A percentile compares a stretch with the other conserved stretches of the same genome.
phyloP scores from a whole-genome alignment of 2,113 vertebrate genomes.

The Mohoua ochrocephala region DNA sequence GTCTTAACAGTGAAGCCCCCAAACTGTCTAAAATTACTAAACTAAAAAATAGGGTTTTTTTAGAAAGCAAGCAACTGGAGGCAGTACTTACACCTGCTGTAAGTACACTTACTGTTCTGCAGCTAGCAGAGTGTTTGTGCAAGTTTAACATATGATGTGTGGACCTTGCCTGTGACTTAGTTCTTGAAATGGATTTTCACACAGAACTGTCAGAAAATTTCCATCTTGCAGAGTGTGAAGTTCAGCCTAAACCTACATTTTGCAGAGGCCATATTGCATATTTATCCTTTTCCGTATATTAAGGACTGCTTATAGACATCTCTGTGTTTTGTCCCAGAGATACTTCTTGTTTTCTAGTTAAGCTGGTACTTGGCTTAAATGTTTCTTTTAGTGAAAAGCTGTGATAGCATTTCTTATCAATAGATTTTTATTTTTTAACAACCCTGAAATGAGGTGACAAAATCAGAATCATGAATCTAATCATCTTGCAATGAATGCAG shows the following conservation, averaged over 20 bases:
- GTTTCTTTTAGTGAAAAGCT: not conserved
- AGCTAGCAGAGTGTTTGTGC: not conserved
- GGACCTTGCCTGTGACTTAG: not conserved
- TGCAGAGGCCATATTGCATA: not conserved
- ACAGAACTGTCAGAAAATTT: not conserved
- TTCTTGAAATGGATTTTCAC: constrained; percentile 14
- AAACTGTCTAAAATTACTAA: not conserved
- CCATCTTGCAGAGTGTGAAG: not conserved
- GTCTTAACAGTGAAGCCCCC: not conserved
- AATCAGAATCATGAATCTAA: not conserved
- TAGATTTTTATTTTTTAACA: not conserved
- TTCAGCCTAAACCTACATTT: not conserved
- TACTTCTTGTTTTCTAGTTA: not conserved
- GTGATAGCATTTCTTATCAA: not conserved
- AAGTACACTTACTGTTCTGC: not conserved
- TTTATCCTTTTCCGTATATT: not conserved
- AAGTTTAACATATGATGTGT: not conserved
- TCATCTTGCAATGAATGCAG: not conserved
- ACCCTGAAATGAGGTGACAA: not conserved
- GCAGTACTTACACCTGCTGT: not conserved
- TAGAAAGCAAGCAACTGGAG: not conserved
- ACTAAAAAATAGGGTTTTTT: not conserved
- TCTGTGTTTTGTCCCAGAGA: not conserved
- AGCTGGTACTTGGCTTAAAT: not conserved
- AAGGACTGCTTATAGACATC: not conserved